These are phyloP conservation scores for Hybos culiciformis DNA, from an alignment of 2,888 invertebrate genomes.

Conservation along the genomic window DNA sequence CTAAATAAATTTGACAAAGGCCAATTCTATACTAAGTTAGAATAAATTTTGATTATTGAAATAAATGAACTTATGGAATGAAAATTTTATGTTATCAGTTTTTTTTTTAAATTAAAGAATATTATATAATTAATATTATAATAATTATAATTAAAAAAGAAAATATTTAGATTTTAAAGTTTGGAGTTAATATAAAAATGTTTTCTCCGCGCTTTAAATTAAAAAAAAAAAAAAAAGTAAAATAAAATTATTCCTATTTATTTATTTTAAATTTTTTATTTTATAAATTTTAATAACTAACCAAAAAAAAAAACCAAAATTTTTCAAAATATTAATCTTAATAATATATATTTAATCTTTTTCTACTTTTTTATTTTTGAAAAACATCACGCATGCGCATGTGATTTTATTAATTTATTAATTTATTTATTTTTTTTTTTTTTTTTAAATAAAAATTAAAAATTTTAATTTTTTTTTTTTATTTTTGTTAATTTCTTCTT, in stretches of 20 bases:
- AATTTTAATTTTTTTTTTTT: not conserved
- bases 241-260: not conserved
- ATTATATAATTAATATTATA: no score
- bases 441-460: not conserved
- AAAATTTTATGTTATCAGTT: no score
- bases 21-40: no score
- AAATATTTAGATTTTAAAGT: no score
- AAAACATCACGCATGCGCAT: constrained; percentile 38
- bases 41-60: no score
- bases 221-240: not conserved
- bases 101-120: no score
- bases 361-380: constrained; percentile 27
- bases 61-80: no score
- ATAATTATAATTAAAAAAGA: no score
- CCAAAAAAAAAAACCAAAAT: constrained; percentile 12
- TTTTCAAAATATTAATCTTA: constrained; percentile 33
- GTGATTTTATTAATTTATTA: constrained; percentile 19
- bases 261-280: not conserved
- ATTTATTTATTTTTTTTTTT: constrained; percentile 10
- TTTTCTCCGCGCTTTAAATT: no score
- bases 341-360: constrained; percentile 7
- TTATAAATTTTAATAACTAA: not conserved
- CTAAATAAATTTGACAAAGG: no score
- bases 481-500: not conserved
- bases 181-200: no score